phyloP scores from a whole-genome alignment of 2,888 invertebrate genomes.

The Rapana venosa region DNA sequence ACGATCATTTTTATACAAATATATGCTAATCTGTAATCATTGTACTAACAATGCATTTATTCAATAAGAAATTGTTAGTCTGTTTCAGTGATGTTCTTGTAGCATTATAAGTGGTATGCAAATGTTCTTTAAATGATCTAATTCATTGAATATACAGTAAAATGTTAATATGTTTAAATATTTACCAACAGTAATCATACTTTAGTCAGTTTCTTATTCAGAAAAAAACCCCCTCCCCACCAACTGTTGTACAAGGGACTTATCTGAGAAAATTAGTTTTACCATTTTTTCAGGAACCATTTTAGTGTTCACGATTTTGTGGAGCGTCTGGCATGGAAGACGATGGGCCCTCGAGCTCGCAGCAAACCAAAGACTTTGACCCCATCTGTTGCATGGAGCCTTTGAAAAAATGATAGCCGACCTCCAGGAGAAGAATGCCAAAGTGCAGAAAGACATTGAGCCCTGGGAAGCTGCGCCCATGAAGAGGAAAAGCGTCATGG shows the following conservation, averaged over 20 bases:
- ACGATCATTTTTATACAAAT: no score
- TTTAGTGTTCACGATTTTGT: slow-evolving; percentile 98
- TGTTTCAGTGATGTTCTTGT: no score
- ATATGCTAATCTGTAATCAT: no score
- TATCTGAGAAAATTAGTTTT: background rate
- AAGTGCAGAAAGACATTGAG: slow-evolving; percentile 69
- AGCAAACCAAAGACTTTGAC: slow-evolving; percentile 87
- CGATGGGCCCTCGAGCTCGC: slow-evolving; percentile 84
- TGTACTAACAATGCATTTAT: no score
- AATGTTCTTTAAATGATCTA: no score
- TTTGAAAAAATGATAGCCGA: slow-evolving; percentile 91
- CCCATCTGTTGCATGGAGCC: slow-evolving; percentile 92
- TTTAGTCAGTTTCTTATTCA: no score
- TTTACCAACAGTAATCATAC: no score
- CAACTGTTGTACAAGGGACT: background rate
- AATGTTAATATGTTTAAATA: no score
- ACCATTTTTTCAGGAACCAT: slow-evolving; percentile 88
- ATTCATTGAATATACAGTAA: no score
- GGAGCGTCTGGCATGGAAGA: slow-evolving; percentile 95
- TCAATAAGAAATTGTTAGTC: no score
- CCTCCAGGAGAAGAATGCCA: slow-evolving; percentile 71
- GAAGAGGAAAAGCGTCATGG: slow-evolving; percentile 92
- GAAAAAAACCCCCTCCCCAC: no score
- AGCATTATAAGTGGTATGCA: no score
- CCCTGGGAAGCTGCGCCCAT: slow-evolving; percentile 87